Evolutionary conservation across 2,888 invertebrate species (phyloP).

Genomic region (Dicranocentrus wangi): DNA sequence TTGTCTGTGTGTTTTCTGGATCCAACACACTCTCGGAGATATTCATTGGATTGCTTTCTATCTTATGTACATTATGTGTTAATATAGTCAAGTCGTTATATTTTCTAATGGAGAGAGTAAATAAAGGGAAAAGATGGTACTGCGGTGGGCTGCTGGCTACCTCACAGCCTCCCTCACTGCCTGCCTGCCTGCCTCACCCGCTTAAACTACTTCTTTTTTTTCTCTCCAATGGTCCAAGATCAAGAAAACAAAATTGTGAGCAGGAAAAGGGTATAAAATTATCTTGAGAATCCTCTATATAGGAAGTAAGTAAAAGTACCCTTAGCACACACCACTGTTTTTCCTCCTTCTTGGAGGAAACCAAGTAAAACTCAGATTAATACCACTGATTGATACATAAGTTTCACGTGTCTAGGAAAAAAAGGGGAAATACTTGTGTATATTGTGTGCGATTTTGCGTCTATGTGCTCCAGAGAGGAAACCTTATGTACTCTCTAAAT

Average conservation of each 20-base stretch:
- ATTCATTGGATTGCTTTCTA: slow-evolving; percentile 44
- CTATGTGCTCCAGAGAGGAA: background rate
- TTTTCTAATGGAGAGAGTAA: slow-evolving; percentile 50
- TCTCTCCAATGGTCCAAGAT: background rate
- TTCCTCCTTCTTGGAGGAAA: slow-evolving; percentile 19
- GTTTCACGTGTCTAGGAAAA: slow-evolving; percentile 32
- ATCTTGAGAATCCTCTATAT: too few species aligned
- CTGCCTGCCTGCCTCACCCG: slow-evolving; percentile 3
- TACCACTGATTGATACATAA: slow-evolving; percentile 60
- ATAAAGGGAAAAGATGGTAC: slow-evolving; percentile 30
- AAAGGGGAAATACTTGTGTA: slow-evolving; percentile 37
- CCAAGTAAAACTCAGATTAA: slow-evolving; percentile 53
- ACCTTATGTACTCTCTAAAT: background rate
- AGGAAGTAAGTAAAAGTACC: too few species aligned
- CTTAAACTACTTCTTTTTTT: background rate
- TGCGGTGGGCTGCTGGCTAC: background rate
- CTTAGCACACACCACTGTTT: background rate
- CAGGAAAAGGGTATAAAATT: background rate
- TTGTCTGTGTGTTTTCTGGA: slow-evolving; percentile 31
- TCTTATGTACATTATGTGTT: slow-evolving; percentile 35
- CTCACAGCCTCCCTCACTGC: too few species aligned
- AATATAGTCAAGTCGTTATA: slow-evolving; percentile 50
- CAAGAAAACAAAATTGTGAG: background rate
- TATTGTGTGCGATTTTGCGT: too few species aligned
- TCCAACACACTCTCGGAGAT: slow-evolving; percentile 8